A percentile compares a stretch with the other conserved stretches of the same genome.
phyloP scores from a whole-genome alignment of 2,113 vertebrate species.

The Chunga burmeisteri region DNA sequence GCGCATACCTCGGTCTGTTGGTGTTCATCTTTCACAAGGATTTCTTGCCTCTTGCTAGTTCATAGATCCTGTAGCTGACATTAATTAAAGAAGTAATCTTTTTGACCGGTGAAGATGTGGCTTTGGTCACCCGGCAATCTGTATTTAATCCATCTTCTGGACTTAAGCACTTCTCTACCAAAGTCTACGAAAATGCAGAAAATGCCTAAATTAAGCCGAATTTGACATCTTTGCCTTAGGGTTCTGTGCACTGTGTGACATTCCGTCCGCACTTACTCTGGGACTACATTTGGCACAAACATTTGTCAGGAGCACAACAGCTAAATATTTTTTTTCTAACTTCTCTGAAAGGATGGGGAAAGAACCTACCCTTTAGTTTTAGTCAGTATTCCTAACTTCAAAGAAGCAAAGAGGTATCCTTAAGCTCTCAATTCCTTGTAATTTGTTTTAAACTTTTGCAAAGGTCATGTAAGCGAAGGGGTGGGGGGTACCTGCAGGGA shows the following conservation, averaged over 20 bases:
- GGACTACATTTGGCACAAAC: neutral
- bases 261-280: neutral
- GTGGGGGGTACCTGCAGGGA: neutral
- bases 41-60: neutral
- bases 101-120: accelerated
- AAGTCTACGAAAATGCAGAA: neutral
- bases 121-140: neutral
- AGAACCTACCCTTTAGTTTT: neutral
- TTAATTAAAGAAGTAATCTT: neutral
- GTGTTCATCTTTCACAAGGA: neutral
- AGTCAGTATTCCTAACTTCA: neutral
- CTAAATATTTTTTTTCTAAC: neutral
- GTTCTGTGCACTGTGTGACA: neutral
- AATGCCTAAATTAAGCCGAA: neutral
- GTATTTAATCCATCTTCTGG: neutral
- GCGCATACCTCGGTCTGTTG: neutral
- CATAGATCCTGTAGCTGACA: neutral
- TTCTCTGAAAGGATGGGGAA: neutral
- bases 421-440: neutral
- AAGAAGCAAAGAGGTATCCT: neutral
- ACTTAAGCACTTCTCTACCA: neutral
- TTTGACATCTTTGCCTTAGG: neutral
- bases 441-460: neutral
- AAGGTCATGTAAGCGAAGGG: neutral
- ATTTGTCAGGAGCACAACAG: neutral